A percentile compares a stretch with the other conserved stretches of the same genome.
These are phyloP conservation scores for Bovichtus variegatus DNA, from an alignment of 2,797 vertebrate species.

Conservation along the genomic window DNA sequence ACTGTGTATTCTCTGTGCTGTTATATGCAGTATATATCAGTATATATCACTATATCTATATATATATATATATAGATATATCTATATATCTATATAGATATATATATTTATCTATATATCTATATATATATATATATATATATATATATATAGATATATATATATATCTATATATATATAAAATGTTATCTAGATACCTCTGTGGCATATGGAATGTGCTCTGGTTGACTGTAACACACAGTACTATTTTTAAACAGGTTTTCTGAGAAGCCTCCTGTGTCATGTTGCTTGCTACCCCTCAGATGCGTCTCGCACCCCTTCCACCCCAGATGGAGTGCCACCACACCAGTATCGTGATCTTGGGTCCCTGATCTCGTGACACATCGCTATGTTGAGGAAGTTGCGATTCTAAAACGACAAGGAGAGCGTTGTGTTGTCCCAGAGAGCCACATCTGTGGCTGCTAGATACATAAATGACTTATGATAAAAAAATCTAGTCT, in stretches of 20 bases:
- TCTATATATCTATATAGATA: too few species aligned
- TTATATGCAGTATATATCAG: not conserved
- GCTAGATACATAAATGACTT: not conserved
- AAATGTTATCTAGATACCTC: constrained; percentile 27
- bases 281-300: constrained; percentile 67
- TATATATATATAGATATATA: constrained; percentile 5
- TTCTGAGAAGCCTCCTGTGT: constrained; percentile 71
- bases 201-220: constrained; percentile 60
- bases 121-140: too few species aligned
- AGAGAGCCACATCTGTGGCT: not conserved
- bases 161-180: not conserved
- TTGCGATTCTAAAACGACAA: not conserved
- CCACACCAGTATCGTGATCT: constrained; percentile 9
- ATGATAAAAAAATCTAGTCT: not conserved
- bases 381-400: constrained; percentile 10
- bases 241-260: constrained; percentile 85
- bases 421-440: not conserved
- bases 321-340: constrained; percentile 28
- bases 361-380: constrained; percentile 8
- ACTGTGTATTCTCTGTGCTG: not conserved
- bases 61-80: too few species aligned
- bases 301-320: constrained; percentile 25
- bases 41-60: not conserved
- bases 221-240: constrained; percentile 41
- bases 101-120: not conserved